Conservation (phyloP, 2,113 vertebrate species). For the Burhinus oedicnemus region DNA sequence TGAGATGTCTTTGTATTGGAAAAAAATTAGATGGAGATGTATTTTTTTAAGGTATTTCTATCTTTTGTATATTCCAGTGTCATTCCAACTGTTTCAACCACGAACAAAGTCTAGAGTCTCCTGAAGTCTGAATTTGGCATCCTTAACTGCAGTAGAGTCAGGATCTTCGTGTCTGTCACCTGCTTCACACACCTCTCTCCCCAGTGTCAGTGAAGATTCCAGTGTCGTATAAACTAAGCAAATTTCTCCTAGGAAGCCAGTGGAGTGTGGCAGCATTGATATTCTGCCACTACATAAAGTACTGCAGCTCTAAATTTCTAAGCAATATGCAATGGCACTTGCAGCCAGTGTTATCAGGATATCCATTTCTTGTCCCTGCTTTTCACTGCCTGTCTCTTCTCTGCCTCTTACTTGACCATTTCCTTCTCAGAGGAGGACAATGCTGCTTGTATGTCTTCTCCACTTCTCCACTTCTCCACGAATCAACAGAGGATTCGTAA, state of each 20-base stretch:
- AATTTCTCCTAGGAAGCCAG: not conserved
- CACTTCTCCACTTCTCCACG: too few species aligned
- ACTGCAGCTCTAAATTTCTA: not conserved
- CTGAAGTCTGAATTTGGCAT: not conserved
- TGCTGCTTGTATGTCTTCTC: not conserved
- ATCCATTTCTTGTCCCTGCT: not conserved
- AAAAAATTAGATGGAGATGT: not conserved
- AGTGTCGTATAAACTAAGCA: not conserved
- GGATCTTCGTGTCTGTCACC: not conserved
- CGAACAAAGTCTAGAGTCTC: not conserved
- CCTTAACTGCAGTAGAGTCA: not conserved
- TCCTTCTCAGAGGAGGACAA: not conserved
- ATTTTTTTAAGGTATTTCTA: not conserved
- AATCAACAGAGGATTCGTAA: not conserved
- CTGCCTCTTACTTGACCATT: not conserved
- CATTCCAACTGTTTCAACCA: not conserved
- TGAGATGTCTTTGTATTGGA: not conserved
- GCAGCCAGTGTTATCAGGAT: not conserved
- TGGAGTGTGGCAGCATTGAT: not conserved
- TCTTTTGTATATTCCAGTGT: not conserved
- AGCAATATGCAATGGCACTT: not conserved
- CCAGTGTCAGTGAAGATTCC: not conserved
- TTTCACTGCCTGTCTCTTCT: not conserved
- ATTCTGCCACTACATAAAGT: not conserved
- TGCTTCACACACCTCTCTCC: not conserved